Conservation (phyloP, 1,140 invertebrate species). For the Anagrus nilaparvatae region DNA sequence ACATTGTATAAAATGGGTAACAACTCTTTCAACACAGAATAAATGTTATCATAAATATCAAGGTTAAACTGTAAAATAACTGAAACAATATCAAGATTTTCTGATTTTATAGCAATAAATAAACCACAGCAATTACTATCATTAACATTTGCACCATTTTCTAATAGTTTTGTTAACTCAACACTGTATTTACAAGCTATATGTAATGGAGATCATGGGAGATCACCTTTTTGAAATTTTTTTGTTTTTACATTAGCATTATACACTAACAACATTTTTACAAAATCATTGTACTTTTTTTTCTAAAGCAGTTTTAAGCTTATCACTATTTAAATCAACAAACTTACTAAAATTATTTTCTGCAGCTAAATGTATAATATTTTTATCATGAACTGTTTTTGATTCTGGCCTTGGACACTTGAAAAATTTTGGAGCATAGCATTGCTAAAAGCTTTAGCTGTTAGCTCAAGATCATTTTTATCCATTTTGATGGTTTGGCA, state of each 20-base stretch:
- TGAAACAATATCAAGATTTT: background rate
- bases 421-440: too few species aligned
- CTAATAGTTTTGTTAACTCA: background rate
- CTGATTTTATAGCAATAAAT: constrained; percentile 3
- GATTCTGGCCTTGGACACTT: too few species aligned
- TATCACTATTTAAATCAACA: background rate
- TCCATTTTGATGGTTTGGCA: too few species aligned
- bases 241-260: constrained; percentile 3
- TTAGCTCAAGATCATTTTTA: too few species aligned
- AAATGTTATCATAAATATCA: background rate
- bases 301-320: background rate
- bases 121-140: background rate
- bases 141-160: constrained; percentile 4
- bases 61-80: background rate
- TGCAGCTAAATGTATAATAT: constrained; percentile 5
- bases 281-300: background rate
- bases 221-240: constrained; percentile 2
- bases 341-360: constrained; percentile 1
- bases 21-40: too few species aligned
- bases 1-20: too few species aligned
- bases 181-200: constrained; percentile 1
- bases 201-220: constrained; percentile 8
- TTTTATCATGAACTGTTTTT: constrained; percentile 3
- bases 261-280: background rate
- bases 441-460: too few species aligned